Evolutionary conservation across 2,888 invertebrate genomes (phyloP).

Genomic region (Mechanitis mazaeus): DNA sequence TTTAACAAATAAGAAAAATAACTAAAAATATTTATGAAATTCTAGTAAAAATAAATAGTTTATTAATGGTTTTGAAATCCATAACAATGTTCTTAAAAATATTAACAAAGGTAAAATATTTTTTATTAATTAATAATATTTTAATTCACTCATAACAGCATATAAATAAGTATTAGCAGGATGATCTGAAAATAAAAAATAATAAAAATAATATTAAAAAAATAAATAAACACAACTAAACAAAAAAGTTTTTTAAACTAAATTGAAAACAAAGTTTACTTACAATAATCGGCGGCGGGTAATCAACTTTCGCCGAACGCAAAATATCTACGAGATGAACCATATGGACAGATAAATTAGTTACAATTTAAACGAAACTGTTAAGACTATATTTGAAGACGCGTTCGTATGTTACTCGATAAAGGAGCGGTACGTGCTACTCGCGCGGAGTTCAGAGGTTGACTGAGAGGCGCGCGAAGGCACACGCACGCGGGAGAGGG

Average conservation of each 20-base stretch:
- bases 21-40: too few relatives aligned
- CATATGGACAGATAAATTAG: constrained; percentile 82
- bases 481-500: constrained; percentile 68
- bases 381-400: constrained; percentile 40
- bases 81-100: too few relatives aligned
- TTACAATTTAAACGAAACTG: constrained; percentile 58
- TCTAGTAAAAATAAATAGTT: too few relatives aligned
- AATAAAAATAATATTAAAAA: constrained; percentile 31
- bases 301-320: constrained; percentile 87
- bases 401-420: constrained; percentile 54
- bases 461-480: constrained; percentile 64
- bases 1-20: too few relatives aligned
- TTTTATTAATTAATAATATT: background rate
- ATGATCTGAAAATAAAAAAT: constrained; percentile 28
- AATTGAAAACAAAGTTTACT: constrained; percentile 67
- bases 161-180: background rate
- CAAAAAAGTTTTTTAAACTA: constrained; percentile 23
- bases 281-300: constrained; percentile 84
- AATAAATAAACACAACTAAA: constrained; percentile 22
- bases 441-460: constrained; percentile 54
- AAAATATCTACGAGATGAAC: constrained; percentile 88
- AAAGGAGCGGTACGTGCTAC: constrained; percentile 47
- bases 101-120: background rate
- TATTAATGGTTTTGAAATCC: too few relatives aligned
- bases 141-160: background rate